Percentiles rank a stretch among this genome's conserved stretches.
These are phyloP conservation scores for Capreolus pygargus DNA, from an alignment of 2,113 vertebrate genomes.

Conservation along the genomic window DNA sequence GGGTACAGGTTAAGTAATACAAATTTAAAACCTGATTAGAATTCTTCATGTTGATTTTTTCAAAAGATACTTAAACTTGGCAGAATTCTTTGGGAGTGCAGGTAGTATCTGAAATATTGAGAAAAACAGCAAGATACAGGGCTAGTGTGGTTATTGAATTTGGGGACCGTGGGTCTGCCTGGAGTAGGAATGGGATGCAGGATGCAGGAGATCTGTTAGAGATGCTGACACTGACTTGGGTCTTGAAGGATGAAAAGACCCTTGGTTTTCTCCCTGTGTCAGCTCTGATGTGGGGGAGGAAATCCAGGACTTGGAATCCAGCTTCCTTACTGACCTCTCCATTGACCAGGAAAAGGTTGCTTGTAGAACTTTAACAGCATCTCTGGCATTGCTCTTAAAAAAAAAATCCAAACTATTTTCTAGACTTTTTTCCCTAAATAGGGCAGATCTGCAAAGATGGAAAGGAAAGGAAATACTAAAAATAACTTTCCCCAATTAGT, in stretches of 20 bases:
- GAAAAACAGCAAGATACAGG: not conserved
- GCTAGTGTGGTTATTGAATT: not conserved
- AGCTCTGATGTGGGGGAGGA: not conserved
- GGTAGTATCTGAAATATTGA: not conserved
- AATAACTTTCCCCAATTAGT: constrained; percentile 72
- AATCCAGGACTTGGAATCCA: not conserved
- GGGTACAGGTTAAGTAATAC: not conserved
- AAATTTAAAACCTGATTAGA: not conserved
- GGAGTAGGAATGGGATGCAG: not conserved
- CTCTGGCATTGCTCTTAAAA: not conserved
- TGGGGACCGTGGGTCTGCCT: not conserved
- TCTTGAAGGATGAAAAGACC: not conserved
- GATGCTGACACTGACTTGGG: not conserved
- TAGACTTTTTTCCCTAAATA: constrained; percentile 47
- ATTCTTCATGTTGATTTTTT: not conserved
- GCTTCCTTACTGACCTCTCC: not conserved
- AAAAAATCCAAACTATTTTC: not conserved
- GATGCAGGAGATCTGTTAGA: not conserved
- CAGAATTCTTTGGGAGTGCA: not conserved
- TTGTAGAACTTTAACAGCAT: constrained; percentile 31
- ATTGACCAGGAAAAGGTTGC: not conserved
- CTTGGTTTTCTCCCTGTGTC: not conserved
- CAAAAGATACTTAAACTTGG: not conserved
- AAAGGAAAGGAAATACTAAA: constrained; percentile 67
- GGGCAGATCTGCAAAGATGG: constrained; percentile 56